Evolutionary conservation across 2,113 vertebrate genomes (phyloP).

Genomic region (Thamnophis sirtalis): DNA sequence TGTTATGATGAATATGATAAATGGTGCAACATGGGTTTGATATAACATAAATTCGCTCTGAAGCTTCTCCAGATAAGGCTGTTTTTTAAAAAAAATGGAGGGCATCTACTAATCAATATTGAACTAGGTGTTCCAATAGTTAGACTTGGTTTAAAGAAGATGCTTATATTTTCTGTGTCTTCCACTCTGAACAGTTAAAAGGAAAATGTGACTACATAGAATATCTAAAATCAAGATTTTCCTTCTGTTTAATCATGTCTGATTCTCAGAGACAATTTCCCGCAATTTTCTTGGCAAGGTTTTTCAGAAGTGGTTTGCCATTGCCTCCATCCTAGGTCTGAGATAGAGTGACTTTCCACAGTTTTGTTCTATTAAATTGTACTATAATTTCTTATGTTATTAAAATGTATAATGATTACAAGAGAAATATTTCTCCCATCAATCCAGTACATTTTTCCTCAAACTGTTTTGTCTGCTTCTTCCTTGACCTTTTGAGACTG

Average conservation of each 20-base stretch:
- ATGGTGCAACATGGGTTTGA: background rate
- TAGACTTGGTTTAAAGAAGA: background rate
- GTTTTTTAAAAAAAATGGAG: background rate
- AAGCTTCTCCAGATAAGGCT: background rate
- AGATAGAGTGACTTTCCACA: background rate
- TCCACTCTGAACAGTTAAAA: background rate
- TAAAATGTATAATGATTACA: background rate
- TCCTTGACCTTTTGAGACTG: conserved; percentile 37
- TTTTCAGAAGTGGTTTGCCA: background rate
- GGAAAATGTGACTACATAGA: background rate
- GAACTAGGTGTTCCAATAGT: background rate
- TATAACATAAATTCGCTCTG: background rate
- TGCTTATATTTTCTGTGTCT: background rate
- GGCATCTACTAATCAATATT: background rate
- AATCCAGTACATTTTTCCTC: background rate
- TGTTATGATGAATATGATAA: background rate
- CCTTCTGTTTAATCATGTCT: background rate
- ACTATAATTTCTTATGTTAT: background rate
- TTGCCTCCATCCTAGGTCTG: background rate
- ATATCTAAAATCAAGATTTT: background rate
- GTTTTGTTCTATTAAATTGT: background rate
- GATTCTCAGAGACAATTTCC: background rate
- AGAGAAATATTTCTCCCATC: background rate
- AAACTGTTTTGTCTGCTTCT: conserved; percentile 39
- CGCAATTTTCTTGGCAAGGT: background rate